Conservation (phyloP, 2,113 vertebrate species). For the Geococcyx californianus region DNA sequence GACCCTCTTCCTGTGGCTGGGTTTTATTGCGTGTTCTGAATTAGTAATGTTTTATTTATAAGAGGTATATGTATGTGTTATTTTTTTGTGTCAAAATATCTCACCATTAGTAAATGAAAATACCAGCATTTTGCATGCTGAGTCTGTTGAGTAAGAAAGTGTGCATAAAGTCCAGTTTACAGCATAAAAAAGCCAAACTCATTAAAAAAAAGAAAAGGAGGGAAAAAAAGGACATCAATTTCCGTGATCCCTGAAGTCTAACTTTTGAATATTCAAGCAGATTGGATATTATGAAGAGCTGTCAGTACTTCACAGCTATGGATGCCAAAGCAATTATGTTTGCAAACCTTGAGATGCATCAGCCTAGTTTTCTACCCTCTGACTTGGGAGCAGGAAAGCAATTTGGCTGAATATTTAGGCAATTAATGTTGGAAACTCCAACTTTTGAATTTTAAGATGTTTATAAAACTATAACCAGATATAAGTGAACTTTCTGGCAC, state of each 20-base stretch:
- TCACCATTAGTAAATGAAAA: background rate
- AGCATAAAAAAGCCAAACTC: background rate
- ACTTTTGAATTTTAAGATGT: slow-evolving; percentile 15
- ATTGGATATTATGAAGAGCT: slow-evolving; percentile 16
- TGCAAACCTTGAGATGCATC: slow-evolving; percentile 35
- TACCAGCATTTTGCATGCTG: background rate
- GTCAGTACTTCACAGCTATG: slow-evolving; percentile 47
- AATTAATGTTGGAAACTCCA: slow-evolving; percentile 32
- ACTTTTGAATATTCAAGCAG: slow-evolving; percentile 55
- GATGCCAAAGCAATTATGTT: slow-evolving; percentile 61
- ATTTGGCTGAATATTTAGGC: slow-evolving; percentile 47
- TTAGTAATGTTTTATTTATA: background rate
- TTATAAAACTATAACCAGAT: background rate
- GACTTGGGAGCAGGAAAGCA: slow-evolving; percentile 32
- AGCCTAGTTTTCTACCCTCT: background rate
- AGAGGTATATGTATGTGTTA: accelerated
- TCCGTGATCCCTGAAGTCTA: slow-evolving; percentile 12
- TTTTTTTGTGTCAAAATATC: background rate
- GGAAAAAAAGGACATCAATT: background rate
- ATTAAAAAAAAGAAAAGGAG: background rate
- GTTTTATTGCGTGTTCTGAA: background rate
- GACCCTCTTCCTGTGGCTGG: background rate
- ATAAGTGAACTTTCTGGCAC: background rate
- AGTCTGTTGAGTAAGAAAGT: background rate
- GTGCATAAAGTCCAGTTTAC: background rate